phyloP scores from a whole-genome alignment of 1,140 invertebrate species.

The Plutomurus gul region DNA sequence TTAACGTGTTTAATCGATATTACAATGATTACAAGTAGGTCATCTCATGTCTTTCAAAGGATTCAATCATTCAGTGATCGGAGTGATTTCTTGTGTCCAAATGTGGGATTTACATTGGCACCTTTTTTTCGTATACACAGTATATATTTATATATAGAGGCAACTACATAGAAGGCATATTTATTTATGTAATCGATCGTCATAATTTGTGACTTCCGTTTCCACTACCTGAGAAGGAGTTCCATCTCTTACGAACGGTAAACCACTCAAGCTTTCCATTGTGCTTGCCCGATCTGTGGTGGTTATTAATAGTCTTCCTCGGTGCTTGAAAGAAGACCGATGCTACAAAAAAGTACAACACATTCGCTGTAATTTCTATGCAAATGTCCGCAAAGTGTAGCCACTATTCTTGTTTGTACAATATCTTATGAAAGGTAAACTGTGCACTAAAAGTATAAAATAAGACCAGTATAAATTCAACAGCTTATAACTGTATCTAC shows the following conservation, averaged over 20 bases:
- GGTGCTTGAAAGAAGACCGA: neutral
- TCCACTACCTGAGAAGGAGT: slow-evolving; percentile 5
- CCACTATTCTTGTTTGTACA: too few relatives aligned
- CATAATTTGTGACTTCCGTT: neutral
- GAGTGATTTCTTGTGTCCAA: neutral
- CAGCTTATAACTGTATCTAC: too few relatives aligned
- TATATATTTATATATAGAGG: neutral
- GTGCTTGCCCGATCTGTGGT: neutral
- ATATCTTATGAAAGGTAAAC: too few relatives aligned
- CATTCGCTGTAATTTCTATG: too few relatives aligned
- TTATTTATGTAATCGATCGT: neutral
- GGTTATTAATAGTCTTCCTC: neutral
- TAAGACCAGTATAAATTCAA: too few relatives aligned
- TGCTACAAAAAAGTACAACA: slow-evolving; percentile 17
- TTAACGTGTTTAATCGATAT: neutral
- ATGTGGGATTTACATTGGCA: neutral
- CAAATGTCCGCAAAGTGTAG: too few relatives aligned
- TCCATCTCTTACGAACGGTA: slow-evolving; percentile 17
- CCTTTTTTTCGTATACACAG: neutral
- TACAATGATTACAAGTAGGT: neutral
- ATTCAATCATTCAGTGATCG: neutral
- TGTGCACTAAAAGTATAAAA: too few relatives aligned
- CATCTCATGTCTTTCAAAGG: neutral
- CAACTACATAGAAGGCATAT: neutral
- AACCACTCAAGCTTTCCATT: neutral